Evolutionary conservation across 2,888 invertebrate genomes (phyloP).

Genomic region (Octodonta nipae): DNA sequence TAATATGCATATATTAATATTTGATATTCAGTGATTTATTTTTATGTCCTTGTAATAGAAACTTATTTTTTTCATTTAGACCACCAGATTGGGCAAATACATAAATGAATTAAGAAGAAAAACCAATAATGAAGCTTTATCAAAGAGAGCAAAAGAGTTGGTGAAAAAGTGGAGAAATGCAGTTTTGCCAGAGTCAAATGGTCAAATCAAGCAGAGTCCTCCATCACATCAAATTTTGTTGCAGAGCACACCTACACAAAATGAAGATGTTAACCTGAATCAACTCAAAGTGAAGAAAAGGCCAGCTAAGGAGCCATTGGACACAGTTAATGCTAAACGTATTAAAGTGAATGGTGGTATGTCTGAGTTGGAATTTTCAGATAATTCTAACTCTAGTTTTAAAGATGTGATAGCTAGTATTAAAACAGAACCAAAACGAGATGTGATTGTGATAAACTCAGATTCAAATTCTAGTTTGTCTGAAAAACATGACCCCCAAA

Average conservation of each 20-base stretch:
- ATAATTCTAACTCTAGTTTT: constrained; percentile 36
- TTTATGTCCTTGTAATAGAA: too few relatives aligned
- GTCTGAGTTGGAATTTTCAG: constrained; percentile 31
- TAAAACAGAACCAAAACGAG: constrained; percentile 17
- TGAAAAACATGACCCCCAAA: constrained; percentile 31
- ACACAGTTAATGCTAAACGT: constrained; percentile 24
- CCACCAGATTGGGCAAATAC: constrained; percentile 86
- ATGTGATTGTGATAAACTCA: constrained; percentile 31
- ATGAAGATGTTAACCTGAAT: constrained; percentile 22
- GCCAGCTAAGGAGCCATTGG: constrained; percentile 16
- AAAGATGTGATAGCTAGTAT: constrained; percentile 26
- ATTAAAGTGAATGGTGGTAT: constrained; percentile 38
- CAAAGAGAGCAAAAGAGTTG: constrained; percentile 80
- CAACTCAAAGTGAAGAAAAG: constrained; percentile 21
- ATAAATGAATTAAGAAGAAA: constrained; percentile 84
- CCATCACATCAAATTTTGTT: constrained; percentile 11
- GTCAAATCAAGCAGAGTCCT: constrained; percentile 27
- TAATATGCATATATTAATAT: too few relatives aligned
- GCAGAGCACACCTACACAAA: constrained; percentile 8
- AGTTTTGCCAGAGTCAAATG: constrained; percentile 48
- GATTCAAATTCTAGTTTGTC: constrained; percentile 41
- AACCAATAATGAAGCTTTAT: constrained; percentile 70
- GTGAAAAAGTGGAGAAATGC: constrained; percentile 86
- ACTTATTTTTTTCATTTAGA: constrained; percentile 48
- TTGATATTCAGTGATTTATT: too few relatives aligned